Conservation (phyloP, 1,140 invertebrate genomes). For the Hylaeus anthracinus region DNA sequence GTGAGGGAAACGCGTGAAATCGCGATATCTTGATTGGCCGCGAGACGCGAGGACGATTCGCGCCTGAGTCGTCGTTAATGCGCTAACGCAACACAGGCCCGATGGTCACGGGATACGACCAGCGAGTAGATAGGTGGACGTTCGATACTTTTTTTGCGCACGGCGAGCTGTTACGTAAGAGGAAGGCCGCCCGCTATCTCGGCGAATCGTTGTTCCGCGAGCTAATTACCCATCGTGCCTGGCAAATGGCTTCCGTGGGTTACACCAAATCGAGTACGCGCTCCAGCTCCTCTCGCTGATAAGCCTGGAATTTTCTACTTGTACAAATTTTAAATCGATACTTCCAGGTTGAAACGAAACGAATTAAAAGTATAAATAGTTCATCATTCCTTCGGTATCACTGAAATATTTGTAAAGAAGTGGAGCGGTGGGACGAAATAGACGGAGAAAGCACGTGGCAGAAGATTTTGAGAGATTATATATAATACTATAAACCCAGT, state of each 20-base stretch:
- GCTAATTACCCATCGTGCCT: slow-evolving; percentile 65
- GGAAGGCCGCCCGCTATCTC: slow-evolving; percentile 62
- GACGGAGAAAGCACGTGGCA: too few species aligned
- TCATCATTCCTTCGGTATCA: too few species aligned
- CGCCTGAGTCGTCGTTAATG: slow-evolving; percentile 11
- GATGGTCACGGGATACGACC: slow-evolving; percentile 34
- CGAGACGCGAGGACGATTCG: slow-evolving; percentile 31
- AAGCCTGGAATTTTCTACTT: slow-evolving; percentile 48
- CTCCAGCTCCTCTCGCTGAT: slow-evolving; percentile 29
- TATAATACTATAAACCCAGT: too few species aligned
- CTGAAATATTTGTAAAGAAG: too few species aligned
- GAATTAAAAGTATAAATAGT: too few species aligned
- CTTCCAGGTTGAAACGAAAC: too few species aligned
- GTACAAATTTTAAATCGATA: too few species aligned
- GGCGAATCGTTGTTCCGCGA: slow-evolving; percentile 59
- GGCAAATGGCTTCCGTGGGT: slow-evolving; percentile 66
- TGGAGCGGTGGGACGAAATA: too few species aligned
- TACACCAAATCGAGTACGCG: slow-evolving; percentile 43
- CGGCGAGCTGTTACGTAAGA: slow-evolving; percentile 56
- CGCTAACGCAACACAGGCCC: slow-evolving; percentile 11
- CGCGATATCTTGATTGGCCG: slow-evolving; percentile 42
- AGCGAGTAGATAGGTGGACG: slow-evolving; percentile 48
- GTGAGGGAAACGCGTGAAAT: slow-evolving; percentile 31
- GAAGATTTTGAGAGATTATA: too few species aligned
- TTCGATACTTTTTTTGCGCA: slow-evolving; percentile 51